Percentiles rank a stretch among this genome's conserved stretches.
Evolutionary conservation across 2,797 vertebrate species (phyloP).

Genomic region (Tolypeutes matacus): DNA sequence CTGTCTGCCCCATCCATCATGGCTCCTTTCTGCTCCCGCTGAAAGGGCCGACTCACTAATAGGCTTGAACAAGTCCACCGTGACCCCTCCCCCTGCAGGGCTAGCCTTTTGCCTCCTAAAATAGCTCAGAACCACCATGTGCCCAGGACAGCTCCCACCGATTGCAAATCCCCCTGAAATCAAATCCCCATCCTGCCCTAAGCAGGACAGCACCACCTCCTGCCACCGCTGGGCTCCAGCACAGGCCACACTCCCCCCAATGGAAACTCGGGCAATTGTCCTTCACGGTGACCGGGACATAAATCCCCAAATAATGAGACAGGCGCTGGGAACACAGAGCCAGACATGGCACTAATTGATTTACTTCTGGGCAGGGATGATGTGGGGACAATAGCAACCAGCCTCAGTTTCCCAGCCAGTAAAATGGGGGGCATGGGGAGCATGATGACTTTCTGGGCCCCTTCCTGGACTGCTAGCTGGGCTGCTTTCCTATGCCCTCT

Average conservation of each 20-base stretch:
- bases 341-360: constrained; percentile 68
- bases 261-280: constrained; percentile 72
- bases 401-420: constrained; percentile 51
- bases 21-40: background rate
- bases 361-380: constrained; percentile 28
- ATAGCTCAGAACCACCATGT: constrained; percentile 80
- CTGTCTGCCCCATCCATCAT: background rate
- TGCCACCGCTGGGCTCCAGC: background rate
- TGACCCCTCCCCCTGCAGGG: constrained; percentile 38
- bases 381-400: background rate
- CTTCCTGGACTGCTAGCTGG: background rate
- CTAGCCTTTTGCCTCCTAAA: constrained; percentile 72
- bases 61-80: background rate
- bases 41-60: constrained; percentile 56
- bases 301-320: constrained; percentile 84
- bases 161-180: constrained; percentile 82
- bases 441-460: fast-evolving
- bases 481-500: background rate
- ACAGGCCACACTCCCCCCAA: constrained; percentile 60
- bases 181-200: constrained; percentile 79
- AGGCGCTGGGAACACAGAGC: constrained; percentile 74
- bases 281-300: constrained; percentile 83
- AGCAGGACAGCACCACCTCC: constrained; percentile 73
- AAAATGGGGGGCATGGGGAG: background rate
- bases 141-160: constrained; percentile 74